Base-by-base conservation (phyloP, 2,113 vertebrate species). In the Oxyruncus cristatus region DNA sequence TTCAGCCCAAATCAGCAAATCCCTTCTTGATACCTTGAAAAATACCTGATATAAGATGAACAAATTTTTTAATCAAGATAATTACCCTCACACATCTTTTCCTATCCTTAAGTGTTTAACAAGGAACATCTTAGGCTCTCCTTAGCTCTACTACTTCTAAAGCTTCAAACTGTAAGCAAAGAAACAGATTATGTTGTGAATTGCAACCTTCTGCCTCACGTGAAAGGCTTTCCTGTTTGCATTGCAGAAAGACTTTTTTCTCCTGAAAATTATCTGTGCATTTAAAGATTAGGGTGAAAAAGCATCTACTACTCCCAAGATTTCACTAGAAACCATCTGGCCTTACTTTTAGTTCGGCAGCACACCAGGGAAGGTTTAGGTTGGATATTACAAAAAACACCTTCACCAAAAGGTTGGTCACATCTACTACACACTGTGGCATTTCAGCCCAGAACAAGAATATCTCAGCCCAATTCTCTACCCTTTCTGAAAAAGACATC, bases 11-110 rank as follows among this genome's bases (percentile, higher is more conserved):
- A 95, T 91, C 61, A 83, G 62, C 74, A 95, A 96, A 93, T 84
- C 37, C 41, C 85, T 92, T 92, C 92, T 35, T 86, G 91, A 95
- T 72, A 92, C 82, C 75, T 93, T 91, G 78, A 94, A 93, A 83
- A 63, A 80, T 83, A 73, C 33, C 87, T 71, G 87, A 33, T 39
- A 81, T 72, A 89, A 66, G 67, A 75, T 62, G 30, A 95, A 94
- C 80, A 91, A 74, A 47, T 90, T 90, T 87, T 92, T 92, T 81
- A 85, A 84, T 91, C 77, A 85, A 88, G 92, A 67, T 90, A 86
- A 95, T 94, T 77, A 63, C 33, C 47, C 49, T 94, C 58, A 78
- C 50, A 76, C 35, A 9, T 63, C 47, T 94, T 89, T 88, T 88
- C 75, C 81, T 59, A 70, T 20, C 53, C 39, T 93, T 72, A 92